Percentiles rank a stretch among this genome's conserved stretches.
These are phyloP conservation scores for Coelopa pilipes DNA, from an alignment of 2,888 invertebrate genomes.

Conservation along the genomic window DNA sequence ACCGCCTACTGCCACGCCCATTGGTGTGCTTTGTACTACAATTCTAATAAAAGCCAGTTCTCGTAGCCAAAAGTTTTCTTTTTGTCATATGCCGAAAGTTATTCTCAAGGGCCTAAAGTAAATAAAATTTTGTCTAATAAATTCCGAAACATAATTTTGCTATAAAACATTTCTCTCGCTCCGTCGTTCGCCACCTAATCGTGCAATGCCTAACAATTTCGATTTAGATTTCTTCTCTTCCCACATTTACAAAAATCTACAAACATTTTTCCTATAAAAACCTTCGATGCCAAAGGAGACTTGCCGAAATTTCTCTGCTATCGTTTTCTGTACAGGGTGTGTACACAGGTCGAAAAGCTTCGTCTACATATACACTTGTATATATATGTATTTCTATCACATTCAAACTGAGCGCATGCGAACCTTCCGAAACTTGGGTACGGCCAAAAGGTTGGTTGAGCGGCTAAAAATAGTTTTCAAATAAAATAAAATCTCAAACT, in stretches of 20 bases:
- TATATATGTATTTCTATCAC: constrained; percentile 27
- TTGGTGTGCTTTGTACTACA: constrained; percentile 46
- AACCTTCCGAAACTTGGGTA: not conserved
- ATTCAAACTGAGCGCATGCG: constrained; percentile 33
- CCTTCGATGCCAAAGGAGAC: not conserved
- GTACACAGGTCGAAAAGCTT: not conserved
- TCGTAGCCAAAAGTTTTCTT: constrained; percentile 38
- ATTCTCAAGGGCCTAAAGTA: constrained; percentile 54
- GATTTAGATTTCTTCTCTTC: not conserved
- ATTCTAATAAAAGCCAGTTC: constrained; percentile 61
- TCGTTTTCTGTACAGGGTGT: constrained; percentile 19
- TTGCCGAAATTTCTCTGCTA: constrained; percentile 24
- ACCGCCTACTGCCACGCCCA: constrained; percentile 54
- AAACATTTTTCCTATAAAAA: constrained; percentile 29
- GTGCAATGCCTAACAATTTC: too few relatives aligned
- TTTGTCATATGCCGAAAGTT: constrained; percentile 49
- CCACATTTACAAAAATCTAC: constrained; percentile 17
- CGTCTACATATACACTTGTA: not conserved
- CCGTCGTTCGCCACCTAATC: constrained; percentile 24
- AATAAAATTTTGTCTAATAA: constrained; percentile 61
- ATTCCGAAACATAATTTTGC: constrained; percentile 57
- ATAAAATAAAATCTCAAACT: constrained; percentile 39
- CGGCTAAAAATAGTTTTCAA: constrained; percentile 31
- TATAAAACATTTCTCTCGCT: constrained; percentile 37
- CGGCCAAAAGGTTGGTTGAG: constrained; percentile 36